Evolutionary conservation across 2,113 vertebrate genomes (phyloP).

Genomic region (Choloepus hoffmanni): DNA sequence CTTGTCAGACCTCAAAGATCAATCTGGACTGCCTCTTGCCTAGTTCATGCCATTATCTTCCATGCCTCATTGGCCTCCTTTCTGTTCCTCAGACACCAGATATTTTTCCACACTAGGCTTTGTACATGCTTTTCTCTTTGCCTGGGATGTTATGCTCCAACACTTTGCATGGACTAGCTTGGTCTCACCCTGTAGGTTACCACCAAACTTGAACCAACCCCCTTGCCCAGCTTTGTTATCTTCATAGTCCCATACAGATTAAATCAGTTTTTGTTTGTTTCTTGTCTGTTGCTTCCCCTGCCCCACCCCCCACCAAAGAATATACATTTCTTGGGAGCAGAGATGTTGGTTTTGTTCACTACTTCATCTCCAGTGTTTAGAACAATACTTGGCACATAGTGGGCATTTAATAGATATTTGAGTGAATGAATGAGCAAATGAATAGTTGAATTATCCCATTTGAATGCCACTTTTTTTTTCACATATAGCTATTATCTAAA

Average conservation of each 20-base stretch:
- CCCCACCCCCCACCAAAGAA: neutral
- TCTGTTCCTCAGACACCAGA: fast-evolving
- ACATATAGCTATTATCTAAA: neutral
- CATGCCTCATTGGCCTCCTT: neutral
- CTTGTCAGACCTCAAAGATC: neutral
- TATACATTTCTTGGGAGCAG: neutral
- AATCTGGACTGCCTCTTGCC: neutral
- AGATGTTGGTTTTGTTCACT: too few species aligned
- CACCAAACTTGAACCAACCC: neutral
- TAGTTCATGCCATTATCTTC: neutral
- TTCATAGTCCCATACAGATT: neutral
- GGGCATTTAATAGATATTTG: neutral
- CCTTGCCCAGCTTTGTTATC: neutral
- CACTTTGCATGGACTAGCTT: neutral
- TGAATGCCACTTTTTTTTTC: neutral
- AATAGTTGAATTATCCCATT: neutral
- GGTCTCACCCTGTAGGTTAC: neutral
- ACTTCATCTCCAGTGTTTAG: neutral
- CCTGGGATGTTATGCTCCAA: fast-evolving
- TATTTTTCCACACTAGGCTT: neutral
- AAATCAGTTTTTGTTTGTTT: neutral
- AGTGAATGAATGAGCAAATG: neutral
- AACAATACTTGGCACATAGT: neutral
- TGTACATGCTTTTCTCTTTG: neutral
- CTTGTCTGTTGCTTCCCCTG: neutral